These are phyloP conservation scores for Stenotaenia linearis DNA, from an alignment of 2,888 invertebrate species.

Conservation along the genomic window DNA sequence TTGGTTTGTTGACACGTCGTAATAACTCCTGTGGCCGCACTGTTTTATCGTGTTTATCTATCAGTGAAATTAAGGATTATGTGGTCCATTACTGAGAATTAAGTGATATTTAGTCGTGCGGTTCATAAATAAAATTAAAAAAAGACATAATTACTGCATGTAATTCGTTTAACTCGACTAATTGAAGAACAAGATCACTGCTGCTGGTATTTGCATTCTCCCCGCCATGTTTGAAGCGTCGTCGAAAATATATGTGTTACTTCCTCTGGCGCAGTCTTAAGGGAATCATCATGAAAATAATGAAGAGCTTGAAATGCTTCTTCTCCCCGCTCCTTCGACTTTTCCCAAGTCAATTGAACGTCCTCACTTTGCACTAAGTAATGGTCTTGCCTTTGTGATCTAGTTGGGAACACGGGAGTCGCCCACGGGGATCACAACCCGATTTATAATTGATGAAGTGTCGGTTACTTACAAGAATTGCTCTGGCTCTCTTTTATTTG, in stretches of 20 bases:
- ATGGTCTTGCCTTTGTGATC: background rate
- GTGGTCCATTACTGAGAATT: too few species aligned
- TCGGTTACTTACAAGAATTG: background rate
- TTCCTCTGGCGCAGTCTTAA: background rate
- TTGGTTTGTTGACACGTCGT: too few species aligned
- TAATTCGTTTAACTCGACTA: too few species aligned
- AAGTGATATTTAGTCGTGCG: too few species aligned
- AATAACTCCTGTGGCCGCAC: too few species aligned
- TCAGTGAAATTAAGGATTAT: too few species aligned
- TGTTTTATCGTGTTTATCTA: too few species aligned
- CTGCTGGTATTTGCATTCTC: too few species aligned
- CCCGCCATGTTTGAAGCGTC: background rate
- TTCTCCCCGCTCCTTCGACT: background rate
- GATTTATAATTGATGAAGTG: slow-evolving; percentile 4
- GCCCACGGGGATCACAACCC: background rate
- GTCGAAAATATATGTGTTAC: background rate
- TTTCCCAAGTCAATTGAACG: background rate
- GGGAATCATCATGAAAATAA: slow-evolving; percentile 4
- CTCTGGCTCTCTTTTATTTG: background rate
- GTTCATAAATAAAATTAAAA: too few species aligned
- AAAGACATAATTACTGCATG: too few species aligned
- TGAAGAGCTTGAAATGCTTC: background rate
- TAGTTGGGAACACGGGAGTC: background rate
- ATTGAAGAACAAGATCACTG: too few species aligned
- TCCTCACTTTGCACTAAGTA: slow-evolving; percentile 2